Percentiles rank a stretch among this genome's conserved stretches.
Conservation (phyloP, 2,113 vertebrate species). For the Vulpes ferrilata region DNA sequence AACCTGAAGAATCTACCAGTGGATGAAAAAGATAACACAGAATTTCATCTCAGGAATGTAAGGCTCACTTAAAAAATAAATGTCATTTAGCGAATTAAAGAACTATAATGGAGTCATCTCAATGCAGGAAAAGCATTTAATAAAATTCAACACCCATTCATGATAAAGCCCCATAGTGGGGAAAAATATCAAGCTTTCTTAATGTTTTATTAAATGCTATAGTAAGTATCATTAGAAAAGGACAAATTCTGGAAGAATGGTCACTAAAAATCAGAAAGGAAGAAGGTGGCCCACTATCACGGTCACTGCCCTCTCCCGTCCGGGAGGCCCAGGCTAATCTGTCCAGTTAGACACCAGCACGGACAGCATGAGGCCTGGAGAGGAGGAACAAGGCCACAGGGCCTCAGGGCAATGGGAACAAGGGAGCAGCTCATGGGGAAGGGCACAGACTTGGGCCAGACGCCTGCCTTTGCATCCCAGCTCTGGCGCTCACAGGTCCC, state of each 20-base stretch:
- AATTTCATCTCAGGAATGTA: neutral
- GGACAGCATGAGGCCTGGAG: too few species aligned
- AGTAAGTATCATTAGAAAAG: neutral
- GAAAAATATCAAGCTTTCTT: neutral
- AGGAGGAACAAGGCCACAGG: neutral
- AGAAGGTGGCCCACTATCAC: neutral
- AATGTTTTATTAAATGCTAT: neutral
- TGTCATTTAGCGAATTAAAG: neutral
- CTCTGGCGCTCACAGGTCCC: neutral
- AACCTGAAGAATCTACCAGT: neutral
- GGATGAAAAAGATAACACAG: neutral
- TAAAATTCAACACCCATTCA: neutral
- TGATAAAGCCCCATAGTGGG: neutral
- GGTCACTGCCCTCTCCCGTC: too few species aligned
- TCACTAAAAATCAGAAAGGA: neutral
- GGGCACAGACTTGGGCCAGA: neutral
- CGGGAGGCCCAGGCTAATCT: too few species aligned
- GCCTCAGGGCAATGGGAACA: neutral
- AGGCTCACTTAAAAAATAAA: neutral
- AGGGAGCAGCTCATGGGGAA: fast-evolving
- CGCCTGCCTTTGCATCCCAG: neutral
- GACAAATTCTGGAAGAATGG: neutral
- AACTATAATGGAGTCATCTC: neutral
- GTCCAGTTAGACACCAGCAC: too few species aligned
- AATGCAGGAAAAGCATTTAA: neutral